Percentiles rank a stretch among this genome's conserved stretches.
phyloP scores from a whole-genome alignment of 1,140 invertebrate species.

The Steinernema feltiae region DNA sequence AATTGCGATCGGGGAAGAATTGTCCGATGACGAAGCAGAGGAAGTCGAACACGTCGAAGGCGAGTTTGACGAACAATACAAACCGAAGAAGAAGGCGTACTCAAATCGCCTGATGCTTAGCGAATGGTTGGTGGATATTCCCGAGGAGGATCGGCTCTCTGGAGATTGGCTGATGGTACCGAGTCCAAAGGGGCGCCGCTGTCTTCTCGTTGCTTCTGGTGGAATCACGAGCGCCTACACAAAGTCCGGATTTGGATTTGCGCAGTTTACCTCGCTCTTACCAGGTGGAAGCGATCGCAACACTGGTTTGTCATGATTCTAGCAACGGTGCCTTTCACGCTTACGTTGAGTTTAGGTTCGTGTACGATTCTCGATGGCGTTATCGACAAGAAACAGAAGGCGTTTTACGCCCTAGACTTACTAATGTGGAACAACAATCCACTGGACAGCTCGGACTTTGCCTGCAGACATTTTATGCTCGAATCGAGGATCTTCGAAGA shows the following conservation, averaged over 20 bases:
- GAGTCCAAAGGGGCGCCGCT: constrained; percentile 74
- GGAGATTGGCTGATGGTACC: constrained; percentile 74
- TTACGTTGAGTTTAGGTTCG: neutral
- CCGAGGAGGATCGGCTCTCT: constrained; percentile 67
- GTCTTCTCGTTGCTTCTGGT: constrained; percentile 70
- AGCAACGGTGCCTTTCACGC: constrained; percentile 28
- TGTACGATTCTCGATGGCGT: constrained; percentile 72
- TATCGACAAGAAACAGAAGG: constrained; percentile 64
- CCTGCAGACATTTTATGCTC: constrained; percentile 28
- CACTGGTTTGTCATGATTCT: constrained; percentile 6
- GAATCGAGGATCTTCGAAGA: constrained; percentile 21
- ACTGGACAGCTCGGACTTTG: constrained; percentile 66
- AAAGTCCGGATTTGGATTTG: constrained; percentile 66
- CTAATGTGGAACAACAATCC: constrained; percentile 76
- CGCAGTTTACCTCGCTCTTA: constrained; percentile 66
- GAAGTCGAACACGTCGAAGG: constrained; percentile 13
- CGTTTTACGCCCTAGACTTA: constrained; percentile 73
- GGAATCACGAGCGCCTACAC: constrained; percentile 70
- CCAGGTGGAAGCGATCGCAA: constrained; percentile 67
- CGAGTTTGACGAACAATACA: neutral
- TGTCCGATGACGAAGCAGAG: constrained; percentile 19
- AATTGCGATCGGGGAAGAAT: constrained; percentile 12
- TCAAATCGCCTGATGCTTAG: constrained; percentile 69
- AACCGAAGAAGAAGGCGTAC: constrained; percentile 16
- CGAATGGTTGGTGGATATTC: constrained; percentile 82